A percentile compares a stretch with the other conserved stretches of the same genome.
Evolutionary conservation across 1,140 invertebrate species (phyloP).

Genomic region (Zaprionus ghesquierei): DNA sequence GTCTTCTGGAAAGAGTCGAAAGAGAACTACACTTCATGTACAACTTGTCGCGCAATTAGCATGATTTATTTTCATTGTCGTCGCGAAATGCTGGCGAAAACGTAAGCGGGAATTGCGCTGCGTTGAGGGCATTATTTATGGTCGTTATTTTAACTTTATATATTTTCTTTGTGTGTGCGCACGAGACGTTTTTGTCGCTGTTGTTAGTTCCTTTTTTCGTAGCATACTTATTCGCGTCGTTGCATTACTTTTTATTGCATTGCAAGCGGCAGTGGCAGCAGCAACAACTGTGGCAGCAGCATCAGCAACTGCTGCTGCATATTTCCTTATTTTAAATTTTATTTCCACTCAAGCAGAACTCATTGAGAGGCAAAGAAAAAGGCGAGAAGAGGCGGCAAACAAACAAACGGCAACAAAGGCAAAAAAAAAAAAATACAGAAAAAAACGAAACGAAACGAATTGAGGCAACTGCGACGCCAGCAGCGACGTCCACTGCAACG

Average conservation of each 20-base stretch:
- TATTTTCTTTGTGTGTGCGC: slow-evolving; percentile 24
- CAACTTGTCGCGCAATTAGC: neutral
- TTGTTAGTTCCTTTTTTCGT: slow-evolving; percentile 10
- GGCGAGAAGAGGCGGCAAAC: slow-evolving; percentile 21
- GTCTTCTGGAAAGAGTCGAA: neutral
- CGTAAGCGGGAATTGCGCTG: neutral
- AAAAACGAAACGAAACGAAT: neutral
- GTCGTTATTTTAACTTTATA: slow-evolving; percentile 39
- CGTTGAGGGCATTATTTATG: slow-evolving; percentile 30
- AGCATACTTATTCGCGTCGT: slow-evolving; percentile 37
- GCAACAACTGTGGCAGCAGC: slow-evolving; percentile 9
- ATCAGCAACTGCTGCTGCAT: slow-evolving; percentile 27
- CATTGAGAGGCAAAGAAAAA: slow-evolving; percentile 33
- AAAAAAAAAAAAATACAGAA: neutral
- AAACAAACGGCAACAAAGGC: slow-evolving; percentile 8
- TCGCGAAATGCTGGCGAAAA: slow-evolving; percentile 20
- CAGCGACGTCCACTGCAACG: too few species aligned
- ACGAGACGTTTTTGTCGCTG: slow-evolving; percentile 13
- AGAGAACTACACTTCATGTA: neutral
- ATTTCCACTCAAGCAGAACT: slow-evolving; percentile 52
- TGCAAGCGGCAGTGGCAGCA: slow-evolving; percentile 7
- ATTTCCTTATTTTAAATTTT: slow-evolving; percentile 67
- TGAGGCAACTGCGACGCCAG: neutral
- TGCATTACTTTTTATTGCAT: slow-evolving; percentile 52
- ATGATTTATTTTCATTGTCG: neutral